These are phyloP conservation scores for Neomorphus geoffroyi DNA, from an alignment of 2,797 vertebrate species.

Conservation along the genomic window DNA sequence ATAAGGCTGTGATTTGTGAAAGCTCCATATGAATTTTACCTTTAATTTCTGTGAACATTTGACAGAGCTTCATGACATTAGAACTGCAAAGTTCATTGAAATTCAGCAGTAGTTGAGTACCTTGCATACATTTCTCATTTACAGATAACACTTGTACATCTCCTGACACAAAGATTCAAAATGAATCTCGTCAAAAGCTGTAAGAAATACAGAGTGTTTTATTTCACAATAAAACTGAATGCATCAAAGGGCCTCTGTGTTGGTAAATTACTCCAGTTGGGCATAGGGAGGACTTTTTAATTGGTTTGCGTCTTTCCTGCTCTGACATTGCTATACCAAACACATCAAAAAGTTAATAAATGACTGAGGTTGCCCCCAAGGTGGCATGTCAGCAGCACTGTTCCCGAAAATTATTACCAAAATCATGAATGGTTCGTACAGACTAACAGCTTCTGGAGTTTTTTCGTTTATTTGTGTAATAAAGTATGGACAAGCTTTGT, in stretches of 20 bases:
- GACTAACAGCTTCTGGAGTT: slow-evolving; percentile 29
- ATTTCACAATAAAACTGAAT: slow-evolving; percentile 72
- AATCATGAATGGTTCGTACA: slow-evolving; percentile 29
- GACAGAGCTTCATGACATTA: slow-evolving; percentile 74
- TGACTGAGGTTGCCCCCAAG: slow-evolving; percentile 42
- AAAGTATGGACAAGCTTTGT: slow-evolving; percentile 16
- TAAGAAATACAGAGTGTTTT: slow-evolving; percentile 42
- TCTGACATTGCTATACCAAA: slow-evolving; percentile 57
- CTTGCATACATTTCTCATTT: slow-evolving; percentile 71
- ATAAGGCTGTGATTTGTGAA: slow-evolving; percentile 72
- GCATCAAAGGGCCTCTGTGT: slow-evolving; percentile 27
- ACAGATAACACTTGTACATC: slow-evolving; percentile 70
- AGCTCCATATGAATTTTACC: slow-evolving; percentile 72
- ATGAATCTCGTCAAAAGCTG: slow-evolving; percentile 65
- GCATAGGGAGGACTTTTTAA: slow-evolving; percentile 62
- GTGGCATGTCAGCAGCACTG: slow-evolving; percentile 39
- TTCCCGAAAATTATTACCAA: slow-evolving; percentile 62
- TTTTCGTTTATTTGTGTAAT: slow-evolving; percentile 44
- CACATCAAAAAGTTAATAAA: slow-evolving; percentile 68
- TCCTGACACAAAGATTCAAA: slow-evolving; percentile 72
- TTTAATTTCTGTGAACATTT: slow-evolving; percentile 78
- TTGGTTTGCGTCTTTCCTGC: slow-evolving; percentile 62
- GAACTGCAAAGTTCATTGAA: slow-evolving; percentile 73
- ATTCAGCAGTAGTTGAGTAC: slow-evolving; percentile 64
- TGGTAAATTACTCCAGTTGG: slow-evolving; percentile 59